These are phyloP conservation scores for Chanos chanos DNA, from an alignment of 2,797 vertebrate genomes.

Conservation along the genomic window DNA sequence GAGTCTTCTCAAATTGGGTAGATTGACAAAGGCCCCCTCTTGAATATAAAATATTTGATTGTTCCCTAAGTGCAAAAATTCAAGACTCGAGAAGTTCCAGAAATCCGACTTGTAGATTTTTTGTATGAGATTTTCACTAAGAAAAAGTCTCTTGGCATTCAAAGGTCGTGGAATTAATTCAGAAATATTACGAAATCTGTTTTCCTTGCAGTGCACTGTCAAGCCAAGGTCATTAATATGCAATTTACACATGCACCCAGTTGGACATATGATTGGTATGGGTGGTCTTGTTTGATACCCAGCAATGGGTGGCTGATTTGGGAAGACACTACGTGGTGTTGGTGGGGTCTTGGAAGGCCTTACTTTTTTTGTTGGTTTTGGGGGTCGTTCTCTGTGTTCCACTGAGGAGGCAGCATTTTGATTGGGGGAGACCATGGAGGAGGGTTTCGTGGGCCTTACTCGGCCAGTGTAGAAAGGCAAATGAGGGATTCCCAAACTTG, in stretches of 20 bases:
- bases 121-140: constrained; percentile 93
- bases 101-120: constrained; percentile 91
- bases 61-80: constrained; percentile 93
- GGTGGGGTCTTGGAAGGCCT: constrained; percentile 80
- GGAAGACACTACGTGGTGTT: constrained; percentile 82
- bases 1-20: constrained; percentile 87
- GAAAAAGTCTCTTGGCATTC: constrained; percentile 90
- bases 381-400: constrained; percentile 78
- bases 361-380: constrained; percentile 72
- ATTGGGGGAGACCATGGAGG: constrained; percentile 90
- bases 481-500: constrained; percentile 50
- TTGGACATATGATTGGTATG: constrained; percentile 81
- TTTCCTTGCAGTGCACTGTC: constrained; percentile 96
- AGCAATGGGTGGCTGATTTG: constrained; percentile 81
- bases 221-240: constrained; percentile 86
- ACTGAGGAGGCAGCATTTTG: constrained; percentile 84
- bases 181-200: constrained; percentile 86
- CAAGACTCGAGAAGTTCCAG: constrained; percentile 95
- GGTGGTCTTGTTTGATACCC: constrained; percentile 75
- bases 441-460: constrained; percentile 73
- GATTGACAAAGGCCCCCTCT: constrained; percentile 92
- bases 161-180: constrained; percentile 88
- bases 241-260: constrained; percentile 90
- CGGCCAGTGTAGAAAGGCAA: constrained; percentile 57
- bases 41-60: constrained; percentile 93